phyloP scores from a whole-genome alignment of 2,888 invertebrate genomes.

The Euplagia quadripunctaria region DNA sequence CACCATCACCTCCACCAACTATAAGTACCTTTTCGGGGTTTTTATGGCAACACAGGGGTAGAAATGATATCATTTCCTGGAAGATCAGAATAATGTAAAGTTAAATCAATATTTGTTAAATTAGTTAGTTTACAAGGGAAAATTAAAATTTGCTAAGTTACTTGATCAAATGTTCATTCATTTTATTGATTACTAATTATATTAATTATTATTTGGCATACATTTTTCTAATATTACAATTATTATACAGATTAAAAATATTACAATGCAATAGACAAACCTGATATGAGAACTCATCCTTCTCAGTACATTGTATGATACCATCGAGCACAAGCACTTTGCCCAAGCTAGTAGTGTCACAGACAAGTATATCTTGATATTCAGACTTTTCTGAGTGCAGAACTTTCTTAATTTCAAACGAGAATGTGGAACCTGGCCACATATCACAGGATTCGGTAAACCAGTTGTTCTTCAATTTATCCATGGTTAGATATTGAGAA shows the following conservation, averaged over 20 bases:
- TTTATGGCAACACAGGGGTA: slow-evolving; percentile 96
- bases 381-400: slow-evolving; percentile 93
- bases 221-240: background rate
- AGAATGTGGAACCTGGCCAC: slow-evolving; percentile 97
- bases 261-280: slow-evolving; percentile 51
- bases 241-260: slow-evolving; percentile 2
- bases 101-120: background rate
- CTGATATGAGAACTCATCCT: slow-evolving; percentile 99
- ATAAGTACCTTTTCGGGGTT: slow-evolving; percentile 97
- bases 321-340: slow-evolving; percentile 96
- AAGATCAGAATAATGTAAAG: slow-evolving; percentile 34
- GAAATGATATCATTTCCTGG: slow-evolving; percentile 97
- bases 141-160: too few relatives aligned
- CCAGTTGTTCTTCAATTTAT: slow-evolving; percentile 93
- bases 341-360: slow-evolving; percentile 94
- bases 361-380: slow-evolving; percentile 94
- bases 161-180: too few relatives aligned
- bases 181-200: too few relatives aligned
- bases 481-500: slow-evolving; percentile 81
- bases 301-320: slow-evolving; percentile 98
- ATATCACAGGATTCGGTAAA: slow-evolving; percentile 96
- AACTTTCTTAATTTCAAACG: slow-evolving; percentile 93
- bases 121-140: too few relatives aligned
- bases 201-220: too few relatives aligned
- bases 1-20: slow-evolving; percentile 99